These are phyloP conservation scores for Cheilosia urbana DNA, from an alignment of 2,888 invertebrate species.

Conservation along the genomic window DNA sequence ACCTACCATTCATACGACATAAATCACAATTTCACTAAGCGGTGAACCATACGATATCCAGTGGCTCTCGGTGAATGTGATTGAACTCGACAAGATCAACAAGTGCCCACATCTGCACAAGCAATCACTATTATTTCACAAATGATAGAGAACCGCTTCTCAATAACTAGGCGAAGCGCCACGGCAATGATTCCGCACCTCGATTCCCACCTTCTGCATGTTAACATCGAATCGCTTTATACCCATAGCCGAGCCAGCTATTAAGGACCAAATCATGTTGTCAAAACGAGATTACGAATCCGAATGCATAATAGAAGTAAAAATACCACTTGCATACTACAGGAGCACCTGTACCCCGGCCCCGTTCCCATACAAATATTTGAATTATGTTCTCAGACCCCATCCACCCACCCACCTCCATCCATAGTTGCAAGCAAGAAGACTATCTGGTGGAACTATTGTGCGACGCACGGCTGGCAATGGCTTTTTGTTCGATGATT, in stretches of 20 bases:
- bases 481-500: constrained; percentile 60
- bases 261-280: constrained; percentile 69
- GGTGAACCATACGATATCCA: constrained; percentile 26
- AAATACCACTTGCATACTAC: constrained; percentile 10
- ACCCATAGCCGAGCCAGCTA: constrained; percentile 28
- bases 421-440: background rate
- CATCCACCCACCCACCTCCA: background rate
- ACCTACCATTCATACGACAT: background rate
- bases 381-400: constrained; percentile 56
- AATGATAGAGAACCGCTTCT: constrained; percentile 11
- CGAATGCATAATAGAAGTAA: constrained; percentile 55
- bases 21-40: constrained; percentile 46
- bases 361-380: constrained; percentile 50
- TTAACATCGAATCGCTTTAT: constrained; percentile 2
- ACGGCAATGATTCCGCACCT: background rate
- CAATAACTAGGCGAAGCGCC: constrained; percentile 24
- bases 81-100: constrained; percentile 63
- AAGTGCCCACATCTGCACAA: constrained; percentile 30
- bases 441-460: constrained; percentile 29
- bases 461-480: constrained; percentile 10
- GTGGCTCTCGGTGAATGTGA: constrained; percentile 34
- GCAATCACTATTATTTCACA: constrained; percentile 10
- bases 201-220: background rate
- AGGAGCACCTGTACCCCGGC: constrained; percentile 7
- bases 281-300: constrained; percentile 69